Base-by-base conservation (phyloP, 2,113 vertebrate genomes). In the Piprites chloris region DNA sequence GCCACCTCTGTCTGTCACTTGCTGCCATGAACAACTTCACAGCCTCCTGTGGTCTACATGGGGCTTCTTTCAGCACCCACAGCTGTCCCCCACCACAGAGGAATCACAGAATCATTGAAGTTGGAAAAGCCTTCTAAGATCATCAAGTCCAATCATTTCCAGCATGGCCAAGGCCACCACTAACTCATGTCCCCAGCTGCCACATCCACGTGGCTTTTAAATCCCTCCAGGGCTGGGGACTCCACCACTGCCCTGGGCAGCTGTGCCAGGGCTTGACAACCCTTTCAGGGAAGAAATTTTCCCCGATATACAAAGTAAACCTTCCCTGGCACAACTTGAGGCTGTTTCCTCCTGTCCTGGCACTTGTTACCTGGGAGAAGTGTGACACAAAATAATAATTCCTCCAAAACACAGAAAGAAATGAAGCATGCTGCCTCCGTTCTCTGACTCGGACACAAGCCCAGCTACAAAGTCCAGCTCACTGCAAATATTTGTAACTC, bases 21-120 rank as follows among this genome's bases (percentile, higher is more conserved):
- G 12, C 4, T 30, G 52, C 41, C 86, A 69, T 1, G 5, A 65
- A 4, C 0, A 1, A 9, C 56, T 41, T 32, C 37, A n/a, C 53
- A 28, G 11, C 32, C 59, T 76, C 41, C 42, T 23, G 28, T 9
- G 27, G 9, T 17, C 41, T 52, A 30, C 2, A 24, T 55, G 49
- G 76, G 73, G 46, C 33, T 66, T 44, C n/a, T 44, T 21, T 17
- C 80, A 66, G 63, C 87, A 77, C 20, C 12, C 59, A 52, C 39
- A 37, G 6, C 5, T 65, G 27, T 18, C 12, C 11, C 41, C 11
- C 49, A n/a, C 12, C 35, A 12, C 44, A 4, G 3, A 28, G 61
- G 7, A 71, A 50, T 11, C 59, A n/a, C 56, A 41, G 61, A 53
- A 75, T n/a, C 28, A 3, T 14, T 89, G 5, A 30, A 30, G 11